These are phyloP conservation scores for Cantharis nigra DNA, from an alignment of 2,888 invertebrate genomes.

Conservation along the genomic window DNA sequence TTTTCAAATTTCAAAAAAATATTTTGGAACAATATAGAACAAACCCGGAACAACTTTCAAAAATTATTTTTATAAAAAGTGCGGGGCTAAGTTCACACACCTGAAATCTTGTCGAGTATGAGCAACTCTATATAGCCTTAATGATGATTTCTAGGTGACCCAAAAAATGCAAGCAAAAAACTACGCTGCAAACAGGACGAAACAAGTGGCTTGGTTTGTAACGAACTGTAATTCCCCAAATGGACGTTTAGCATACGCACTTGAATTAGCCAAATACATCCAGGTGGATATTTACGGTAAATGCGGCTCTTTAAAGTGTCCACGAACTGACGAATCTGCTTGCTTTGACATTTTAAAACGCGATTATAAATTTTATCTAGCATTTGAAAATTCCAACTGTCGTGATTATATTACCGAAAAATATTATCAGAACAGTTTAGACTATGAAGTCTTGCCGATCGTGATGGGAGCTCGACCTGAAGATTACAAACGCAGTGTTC, in stretches of 20 bases:
- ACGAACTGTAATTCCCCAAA: conserved; percentile 96
- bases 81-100: too few relatives aligned
- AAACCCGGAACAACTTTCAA: too few relatives aligned
- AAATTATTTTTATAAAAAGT: too few relatives aligned
- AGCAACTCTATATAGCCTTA: too few relatives aligned
- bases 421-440: conserved; percentile 92
- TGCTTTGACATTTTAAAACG: conserved; percentile 86
- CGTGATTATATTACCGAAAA: conserved; percentile 96
- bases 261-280: conserved; percentile 83
- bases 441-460: conserved; percentile 86
- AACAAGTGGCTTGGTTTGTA: conserved; percentile 96
- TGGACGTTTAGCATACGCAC: conserved; percentile 84
- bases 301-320: conserved; percentile 85
- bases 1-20: too few relatives aligned
- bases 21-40: too few relatives aligned
- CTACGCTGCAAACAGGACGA: conserved; percentile 90
- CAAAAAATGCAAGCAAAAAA: conserved; percentile 63
- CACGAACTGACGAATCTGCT: conserved; percentile 73
- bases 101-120: background rate
- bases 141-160: conserved; percentile 49
- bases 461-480: conserved; percentile 95
- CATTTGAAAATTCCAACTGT: conserved; percentile 97
- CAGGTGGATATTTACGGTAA: conserved; percentile 86
- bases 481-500: conserved; percentile 88
- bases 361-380: conserved; percentile 95